Conservation (phyloP, 2,888 invertebrate species). For the Patella pellucida region DNA sequence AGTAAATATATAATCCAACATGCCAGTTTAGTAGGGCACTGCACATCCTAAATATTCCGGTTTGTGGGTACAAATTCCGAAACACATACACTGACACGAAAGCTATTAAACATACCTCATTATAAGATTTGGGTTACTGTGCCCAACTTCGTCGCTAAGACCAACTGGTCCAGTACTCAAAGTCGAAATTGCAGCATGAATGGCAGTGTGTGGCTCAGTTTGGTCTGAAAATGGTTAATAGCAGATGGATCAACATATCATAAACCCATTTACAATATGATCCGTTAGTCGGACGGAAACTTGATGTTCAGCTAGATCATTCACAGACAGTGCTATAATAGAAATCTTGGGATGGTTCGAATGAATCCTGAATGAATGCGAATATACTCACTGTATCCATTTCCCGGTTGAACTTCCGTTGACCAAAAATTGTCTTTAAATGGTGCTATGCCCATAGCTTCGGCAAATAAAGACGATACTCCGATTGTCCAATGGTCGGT, state of each 20-base stretch:
- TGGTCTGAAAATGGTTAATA: slow-evolving; percentile 22
- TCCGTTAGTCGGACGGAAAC: no score
- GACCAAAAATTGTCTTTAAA: slow-evolving; percentile 58
- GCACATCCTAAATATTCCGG: no score
- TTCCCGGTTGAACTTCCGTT: slow-evolving; percentile 42
- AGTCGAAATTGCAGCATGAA: slow-evolving; percentile 49
- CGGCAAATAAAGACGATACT: slow-evolving; percentile 43
- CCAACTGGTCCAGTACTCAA: slow-evolving; percentile 62
- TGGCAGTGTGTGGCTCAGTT: slow-evolving; percentile 34
- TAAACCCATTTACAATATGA: no score
- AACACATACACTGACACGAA: no score
- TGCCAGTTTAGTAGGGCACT: no score
- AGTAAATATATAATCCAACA: no score
- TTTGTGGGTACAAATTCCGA: no score
- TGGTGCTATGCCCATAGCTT: slow-evolving; percentile 45
- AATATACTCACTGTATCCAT: slow-evolving; percentile 40
- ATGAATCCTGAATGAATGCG: no score
- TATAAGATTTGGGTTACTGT: slow-evolving; percentile 44
- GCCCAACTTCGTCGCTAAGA: slow-evolving; percentile 54
- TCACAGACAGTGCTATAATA: no score
- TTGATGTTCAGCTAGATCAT: no score
- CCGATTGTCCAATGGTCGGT: slow-evolving; percentile 49
- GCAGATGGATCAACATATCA: no score
- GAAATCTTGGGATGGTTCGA: no score
- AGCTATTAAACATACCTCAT: slow-evolving; percentile 45